These are phyloP conservation scores for Amphimedon queenslandica DNA, from an alignment of 37 sponge, comb jelly and placozoan genomes.

Conservation along the genomic window DNA sequence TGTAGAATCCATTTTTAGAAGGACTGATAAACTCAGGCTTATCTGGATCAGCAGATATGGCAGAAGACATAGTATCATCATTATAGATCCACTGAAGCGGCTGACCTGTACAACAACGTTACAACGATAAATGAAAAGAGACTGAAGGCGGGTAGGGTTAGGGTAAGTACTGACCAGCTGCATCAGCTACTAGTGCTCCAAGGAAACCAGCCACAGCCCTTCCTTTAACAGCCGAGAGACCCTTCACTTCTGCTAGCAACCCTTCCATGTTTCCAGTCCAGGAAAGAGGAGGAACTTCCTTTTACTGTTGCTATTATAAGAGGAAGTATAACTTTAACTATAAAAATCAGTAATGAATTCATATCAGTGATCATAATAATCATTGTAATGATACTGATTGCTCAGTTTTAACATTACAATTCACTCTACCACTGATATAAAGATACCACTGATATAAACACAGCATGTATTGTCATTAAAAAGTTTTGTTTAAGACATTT, in stretches of 20 bases:
- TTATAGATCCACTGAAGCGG: slow-evolving; percentile 70
- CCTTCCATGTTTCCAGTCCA: too few species aligned
- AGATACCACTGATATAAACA: too few species aligned
- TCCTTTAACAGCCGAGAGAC: background rate
- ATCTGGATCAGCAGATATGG: slow-evolving; percentile 1
- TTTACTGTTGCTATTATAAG: too few species aligned
- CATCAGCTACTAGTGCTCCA: slow-evolving; percentile 75
- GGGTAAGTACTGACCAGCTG: slow-evolving; percentile 43
- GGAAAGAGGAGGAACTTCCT: too few species aligned
- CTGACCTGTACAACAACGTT: slow-evolving; percentile 49
- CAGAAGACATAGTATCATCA: slow-evolving; percentile 3
- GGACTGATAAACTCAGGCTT: slow-evolving; percentile 51
- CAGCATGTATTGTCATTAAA: too few species aligned
- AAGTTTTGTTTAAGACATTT: background rate
- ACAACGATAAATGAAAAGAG: too few species aligned
- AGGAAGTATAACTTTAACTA: too few species aligned
- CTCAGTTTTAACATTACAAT: too few species aligned
- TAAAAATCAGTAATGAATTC: too few species aligned
- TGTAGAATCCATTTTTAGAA: slow-evolving; percentile 55
- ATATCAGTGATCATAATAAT: too few species aligned
- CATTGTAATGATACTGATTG: too few species aligned
- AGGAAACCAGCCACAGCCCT: slow-evolving; percentile 48
- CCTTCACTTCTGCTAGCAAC: background rate
- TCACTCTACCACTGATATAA: too few species aligned
- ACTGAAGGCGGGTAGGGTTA: background rate